Evolutionary conservation across 2,113 vertebrate species (phyloP).

Genomic region (Sinosuthora webbiana): DNA sequence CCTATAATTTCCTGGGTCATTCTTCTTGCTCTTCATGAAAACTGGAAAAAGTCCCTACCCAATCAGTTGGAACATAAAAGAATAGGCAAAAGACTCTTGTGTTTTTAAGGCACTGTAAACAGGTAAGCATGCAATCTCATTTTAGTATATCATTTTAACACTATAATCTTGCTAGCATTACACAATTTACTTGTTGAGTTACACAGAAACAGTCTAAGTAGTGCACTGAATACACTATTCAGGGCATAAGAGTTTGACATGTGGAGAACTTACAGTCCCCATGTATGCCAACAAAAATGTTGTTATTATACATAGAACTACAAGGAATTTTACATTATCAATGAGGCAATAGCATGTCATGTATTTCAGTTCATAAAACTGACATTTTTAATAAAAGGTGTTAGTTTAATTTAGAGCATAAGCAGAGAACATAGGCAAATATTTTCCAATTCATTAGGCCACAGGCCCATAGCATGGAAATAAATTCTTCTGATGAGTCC

Average conservation of each 20-base stretch:
- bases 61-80: not conserved
- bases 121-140: not conserved
- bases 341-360: slow-evolving; percentile 44
- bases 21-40: not conserved
- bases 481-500: slow-evolving; percentile 78
- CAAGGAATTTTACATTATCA: slow-evolving; percentile 58
- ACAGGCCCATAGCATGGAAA: slow-evolving; percentile 62
- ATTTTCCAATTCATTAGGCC: slow-evolving; percentile 78
- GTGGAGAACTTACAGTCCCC: not conserved
- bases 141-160: not conserved
- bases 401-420: slow-evolving; percentile 73
- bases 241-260: not conserved
- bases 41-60: not conserved
- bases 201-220: not conserved
- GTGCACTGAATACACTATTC: not conserved
- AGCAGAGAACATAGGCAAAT: slow-evolving; percentile 70
- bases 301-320: not conserved
- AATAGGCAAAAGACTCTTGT: not conserved
- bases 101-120: not conserved
- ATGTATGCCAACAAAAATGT: not conserved
- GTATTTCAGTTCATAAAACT: slow-evolving; percentile 64
- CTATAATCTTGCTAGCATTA: not conserved
- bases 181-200: not conserved
- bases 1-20: not conserved
- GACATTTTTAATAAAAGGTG: slow-evolving; percentile 69